Conservation (phyloP, 1,140 invertebrate genomes). For the Pachypsylla venusta region DNA sequence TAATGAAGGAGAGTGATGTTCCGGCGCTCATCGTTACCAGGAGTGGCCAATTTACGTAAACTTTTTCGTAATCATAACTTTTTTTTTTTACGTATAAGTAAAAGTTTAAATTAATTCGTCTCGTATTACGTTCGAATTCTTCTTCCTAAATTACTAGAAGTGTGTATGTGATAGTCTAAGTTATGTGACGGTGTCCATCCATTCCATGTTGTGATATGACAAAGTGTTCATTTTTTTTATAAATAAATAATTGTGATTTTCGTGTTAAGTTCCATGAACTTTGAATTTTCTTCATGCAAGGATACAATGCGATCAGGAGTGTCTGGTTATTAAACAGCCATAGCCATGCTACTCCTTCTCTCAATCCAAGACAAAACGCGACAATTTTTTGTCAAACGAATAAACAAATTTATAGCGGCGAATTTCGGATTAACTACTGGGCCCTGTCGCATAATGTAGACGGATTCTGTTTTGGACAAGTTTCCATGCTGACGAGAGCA, state of each 20-base stretch:
- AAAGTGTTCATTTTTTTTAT: slow-evolving; percentile 2
- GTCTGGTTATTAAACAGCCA: neutral
- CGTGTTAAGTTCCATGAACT: neutral
- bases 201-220: slow-evolving; percentile 3
- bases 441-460: slow-evolving; percentile 2
- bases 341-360: neutral
- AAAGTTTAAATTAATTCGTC: too few relatives aligned
- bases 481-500: neutral
- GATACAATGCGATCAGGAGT: neutral
- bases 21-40: neutral
- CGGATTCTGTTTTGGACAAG: neutral
- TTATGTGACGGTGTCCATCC: neutral
- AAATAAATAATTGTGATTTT: neutral
- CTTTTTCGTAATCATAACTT: too few relatives aligned
- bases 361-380: slow-evolving; percentile 3
- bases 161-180: too few relatives aligned
- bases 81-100: too few relatives aligned
- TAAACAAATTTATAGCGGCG: neutral
- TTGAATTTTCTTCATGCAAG: neutral
- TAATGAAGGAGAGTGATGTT: neutral
- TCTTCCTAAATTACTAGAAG: too few relatives aligned
- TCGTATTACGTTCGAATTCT: too few relatives aligned
- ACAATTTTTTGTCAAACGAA: neutral
- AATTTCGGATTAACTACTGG: slow-evolving; percentile 7
- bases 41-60: too few relatives aligned